phyloP scores from a whole-genome alignment of 2,888 invertebrate species.

The Drosophila sordidula region DNA sequence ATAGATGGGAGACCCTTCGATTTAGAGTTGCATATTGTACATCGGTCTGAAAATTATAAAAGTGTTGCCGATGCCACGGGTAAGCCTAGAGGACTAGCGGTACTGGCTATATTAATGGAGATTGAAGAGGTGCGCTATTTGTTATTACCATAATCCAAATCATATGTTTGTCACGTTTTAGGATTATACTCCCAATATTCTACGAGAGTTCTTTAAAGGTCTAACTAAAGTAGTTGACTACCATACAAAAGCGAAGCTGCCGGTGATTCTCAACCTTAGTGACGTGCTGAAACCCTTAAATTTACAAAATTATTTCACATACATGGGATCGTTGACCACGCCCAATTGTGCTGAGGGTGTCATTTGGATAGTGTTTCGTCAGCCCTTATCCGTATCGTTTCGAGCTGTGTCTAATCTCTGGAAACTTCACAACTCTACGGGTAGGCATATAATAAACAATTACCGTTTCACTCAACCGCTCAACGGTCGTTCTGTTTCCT shows the following conservation, averaged over 20 bases:
- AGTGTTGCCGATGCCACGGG: background rate
- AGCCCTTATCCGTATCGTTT: background rate
- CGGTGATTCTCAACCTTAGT: background rate
- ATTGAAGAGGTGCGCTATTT: background rate
- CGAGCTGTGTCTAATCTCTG: background rate
- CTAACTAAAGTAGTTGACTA: too few relatives aligned
- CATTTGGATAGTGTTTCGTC: constrained; percentile 2
- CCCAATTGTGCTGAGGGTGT: background rate
- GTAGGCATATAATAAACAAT: background rate
- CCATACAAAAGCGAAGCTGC: too few relatives aligned
- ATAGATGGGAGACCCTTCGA: background rate
- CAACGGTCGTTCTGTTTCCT: background rate
- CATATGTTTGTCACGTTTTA: background rate
- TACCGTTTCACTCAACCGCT: background rate
- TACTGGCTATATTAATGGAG: background rate
- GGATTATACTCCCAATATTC: too few relatives aligned
- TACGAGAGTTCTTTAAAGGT: too few relatives aligned
- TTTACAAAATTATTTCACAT: background rate
- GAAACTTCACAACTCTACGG: background rate
- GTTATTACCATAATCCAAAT: background rate
- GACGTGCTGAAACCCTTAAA: background rate
- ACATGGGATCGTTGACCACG: constrained; percentile 6
- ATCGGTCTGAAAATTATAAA: background rate
- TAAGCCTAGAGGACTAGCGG: background rate
- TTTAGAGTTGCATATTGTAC: constrained; percentile 16